Evolutionary conservation across 2,888 invertebrate species (phyloP).

Genomic region (Stenurella melanura): DNA sequence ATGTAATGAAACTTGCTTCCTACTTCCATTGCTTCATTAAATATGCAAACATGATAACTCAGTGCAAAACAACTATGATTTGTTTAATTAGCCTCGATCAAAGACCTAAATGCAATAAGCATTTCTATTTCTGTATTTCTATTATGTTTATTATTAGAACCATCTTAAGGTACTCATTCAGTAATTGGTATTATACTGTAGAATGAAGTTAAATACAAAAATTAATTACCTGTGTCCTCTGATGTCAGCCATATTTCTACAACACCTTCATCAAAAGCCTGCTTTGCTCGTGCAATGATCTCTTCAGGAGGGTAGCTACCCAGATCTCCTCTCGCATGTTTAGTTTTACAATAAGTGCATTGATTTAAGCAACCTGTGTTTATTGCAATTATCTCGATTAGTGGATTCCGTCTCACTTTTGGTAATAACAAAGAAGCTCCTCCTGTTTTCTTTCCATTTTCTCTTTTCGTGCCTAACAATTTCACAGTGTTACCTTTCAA

Average conservation of each 20-base stretch:
- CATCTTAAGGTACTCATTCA: too few species aligned
- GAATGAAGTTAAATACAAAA: too few species aligned
- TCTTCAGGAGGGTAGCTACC: constrained; percentile 94
- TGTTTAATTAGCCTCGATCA: too few species aligned
- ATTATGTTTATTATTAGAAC: too few species aligned
- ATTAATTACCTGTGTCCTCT: constrained; percentile 96
- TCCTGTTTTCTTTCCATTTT: constrained; percentile 86
- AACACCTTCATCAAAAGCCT: constrained; percentile 94
- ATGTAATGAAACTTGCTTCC: too few species aligned
- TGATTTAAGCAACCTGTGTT: constrained; percentile 98
- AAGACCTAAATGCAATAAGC: too few species aligned
- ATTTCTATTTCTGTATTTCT: too few species aligned
- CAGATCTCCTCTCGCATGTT: constrained; percentile 97
- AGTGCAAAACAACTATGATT: too few species aligned
- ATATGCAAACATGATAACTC: too few species aligned
- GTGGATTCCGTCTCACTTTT: constrained; percentile 95
- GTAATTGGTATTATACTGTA: too few species aligned
- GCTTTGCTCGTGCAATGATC: constrained; percentile 89
- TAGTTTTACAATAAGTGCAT: constrained; percentile 99
- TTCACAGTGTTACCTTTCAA: constrained; percentile 83
- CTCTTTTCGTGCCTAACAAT: constrained; percentile 83
- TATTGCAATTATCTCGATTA: constrained; percentile 97
- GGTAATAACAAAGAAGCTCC: constrained; percentile 90
- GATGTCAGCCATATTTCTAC: constrained; percentile 98
- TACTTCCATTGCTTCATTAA: too few species aligned